Percentiles rank a stretch among this genome's conserved stretches.
Evolutionary conservation across 2,888 invertebrate genomes (phyloP).

Genomic region (Drosophila tripunctata): DNA sequence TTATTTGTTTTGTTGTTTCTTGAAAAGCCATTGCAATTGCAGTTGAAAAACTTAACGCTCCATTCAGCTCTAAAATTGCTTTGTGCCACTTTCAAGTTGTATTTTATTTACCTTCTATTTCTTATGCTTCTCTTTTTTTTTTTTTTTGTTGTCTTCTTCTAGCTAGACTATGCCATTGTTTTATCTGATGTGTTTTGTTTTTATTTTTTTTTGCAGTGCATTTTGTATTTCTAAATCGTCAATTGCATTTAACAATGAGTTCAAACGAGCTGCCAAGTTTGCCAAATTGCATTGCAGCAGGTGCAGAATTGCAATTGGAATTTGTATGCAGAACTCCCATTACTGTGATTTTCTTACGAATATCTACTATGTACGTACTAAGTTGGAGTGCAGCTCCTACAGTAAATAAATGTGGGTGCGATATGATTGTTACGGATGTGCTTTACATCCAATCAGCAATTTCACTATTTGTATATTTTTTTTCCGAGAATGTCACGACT

Average conservation of each 20-base stretch:
- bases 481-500: slow-evolving; percentile 34
- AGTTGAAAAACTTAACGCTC: slow-evolving; percentile 77
- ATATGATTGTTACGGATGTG: background rate
- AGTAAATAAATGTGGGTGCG: slow-evolving; percentile 10
- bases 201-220: background rate
- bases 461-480: background rate
- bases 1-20: slow-evolving; percentile 36
- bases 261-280: slow-evolving; percentile 28
- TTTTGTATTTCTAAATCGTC: slow-evolving; percentile 46
- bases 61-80: slow-evolving; percentile 78
- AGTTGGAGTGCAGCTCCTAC: too few species aligned
- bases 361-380: background rate
- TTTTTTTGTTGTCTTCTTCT: slow-evolving; percentile 9
- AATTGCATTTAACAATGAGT: slow-evolving; percentile 51
- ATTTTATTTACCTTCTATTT: slow-evolving; percentile 26
- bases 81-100: slow-evolving; percentile 74
- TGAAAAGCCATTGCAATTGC: slow-evolving; percentile 63
- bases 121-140: slow-evolving; percentile 1
- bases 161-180: slow-evolving; percentile 34
- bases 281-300: slow-evolving; percentile 17
- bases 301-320: slow-evolving; percentile 23
- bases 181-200: slow-evolving; percentile 3
- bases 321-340: slow-evolving; percentile 1
- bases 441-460: background rate
- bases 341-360: background rate